Evolutionary conservation across 2,797 vertebrate species (phyloP).

Genomic region (Paedocypris micromegethes): DNA sequence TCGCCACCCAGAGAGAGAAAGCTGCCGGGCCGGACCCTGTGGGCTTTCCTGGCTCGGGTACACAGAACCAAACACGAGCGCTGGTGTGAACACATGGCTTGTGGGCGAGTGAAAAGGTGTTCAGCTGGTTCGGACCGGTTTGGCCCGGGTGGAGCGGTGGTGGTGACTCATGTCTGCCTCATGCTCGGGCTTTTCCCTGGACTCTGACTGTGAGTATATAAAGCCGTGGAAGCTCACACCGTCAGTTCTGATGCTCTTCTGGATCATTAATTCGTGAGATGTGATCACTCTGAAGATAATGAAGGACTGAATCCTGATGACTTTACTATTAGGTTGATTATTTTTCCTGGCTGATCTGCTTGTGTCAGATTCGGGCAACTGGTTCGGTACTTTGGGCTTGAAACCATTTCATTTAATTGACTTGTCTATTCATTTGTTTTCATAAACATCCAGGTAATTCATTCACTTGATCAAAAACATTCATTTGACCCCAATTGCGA

Average conservation of each 20-base stretch:
- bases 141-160: constrained; percentile 38
- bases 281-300: too few species aligned
- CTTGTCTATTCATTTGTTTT: too few species aligned
- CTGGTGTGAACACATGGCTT: neutral
- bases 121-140: constrained; percentile 59
- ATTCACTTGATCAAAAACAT: too few species aligned
- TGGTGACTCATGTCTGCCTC: constrained; percentile 61
- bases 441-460: too few species aligned
- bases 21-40: constrained; percentile 5
- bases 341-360: too few species aligned
- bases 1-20: constrained; percentile 6
- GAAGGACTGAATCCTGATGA: too few species aligned
- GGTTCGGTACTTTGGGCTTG: too few species aligned
- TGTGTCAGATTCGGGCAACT: too few species aligned
- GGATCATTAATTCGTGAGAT: neutral
- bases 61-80: neutral
- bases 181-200: constrained; percentile 33
- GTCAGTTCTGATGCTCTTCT: constrained; percentile 1
- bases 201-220: constrained; percentile 3
- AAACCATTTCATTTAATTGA: too few species aligned
- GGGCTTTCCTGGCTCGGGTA: neutral
- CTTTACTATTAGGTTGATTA: too few species aligned
- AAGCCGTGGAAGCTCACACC: constrained; percentile 24
- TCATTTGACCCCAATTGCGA: too few species aligned
- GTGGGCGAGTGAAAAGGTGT: neutral